Evolutionary conservation across 2,888 invertebrate species (phyloP), one percentile per base, ranked within the genome.

Genomic region (Nomada fucata): DNA sequence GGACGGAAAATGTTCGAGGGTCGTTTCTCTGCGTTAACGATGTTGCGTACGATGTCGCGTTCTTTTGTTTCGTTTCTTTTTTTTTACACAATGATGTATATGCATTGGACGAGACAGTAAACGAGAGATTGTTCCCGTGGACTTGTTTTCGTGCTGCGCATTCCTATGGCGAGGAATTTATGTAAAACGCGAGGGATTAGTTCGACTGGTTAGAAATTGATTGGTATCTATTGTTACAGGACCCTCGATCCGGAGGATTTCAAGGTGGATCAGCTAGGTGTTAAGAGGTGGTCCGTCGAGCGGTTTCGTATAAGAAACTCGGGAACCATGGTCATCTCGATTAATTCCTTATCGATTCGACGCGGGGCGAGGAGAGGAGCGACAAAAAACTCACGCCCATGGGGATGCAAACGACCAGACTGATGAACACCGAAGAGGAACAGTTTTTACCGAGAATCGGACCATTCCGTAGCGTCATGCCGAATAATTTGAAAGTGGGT

Each of bases 311-410:
- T 23, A 83, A 83, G 74, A 82, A 83, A 78, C 61, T 23, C 42
- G 59, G 67, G 71, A 55, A 67, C 61, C 68, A 63, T 71, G 76
- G 83, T 71, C 75, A 79, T 64, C 63, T 75, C 79, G 83, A 83
- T 83, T 83, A 83, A 79, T 83, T 79, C 83, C 75, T 75, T 72
- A 72, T 76, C 84, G 84, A 84, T 84, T 84, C 74, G 84, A 74
- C 69, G 74, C 80, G 83, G 29, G 68, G 65, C 76, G 70, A 79
- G 67, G 53, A 63, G 76, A 59, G 29, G 13, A 20, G 1, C 11
- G 53, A 50, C 71, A 84, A 84, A 84, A 83, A 83, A 42, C n/a
- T 61, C 44, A 42, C 68, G 52, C 26, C 79, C 68, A 72, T 61
- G 75, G 42, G 76, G 80, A 84, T 84, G 84, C 84, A 84, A 84